Evolutionary conservation across 2,888 invertebrate genomes (phyloP).

Genomic region (Noctua fimbriata): DNA sequence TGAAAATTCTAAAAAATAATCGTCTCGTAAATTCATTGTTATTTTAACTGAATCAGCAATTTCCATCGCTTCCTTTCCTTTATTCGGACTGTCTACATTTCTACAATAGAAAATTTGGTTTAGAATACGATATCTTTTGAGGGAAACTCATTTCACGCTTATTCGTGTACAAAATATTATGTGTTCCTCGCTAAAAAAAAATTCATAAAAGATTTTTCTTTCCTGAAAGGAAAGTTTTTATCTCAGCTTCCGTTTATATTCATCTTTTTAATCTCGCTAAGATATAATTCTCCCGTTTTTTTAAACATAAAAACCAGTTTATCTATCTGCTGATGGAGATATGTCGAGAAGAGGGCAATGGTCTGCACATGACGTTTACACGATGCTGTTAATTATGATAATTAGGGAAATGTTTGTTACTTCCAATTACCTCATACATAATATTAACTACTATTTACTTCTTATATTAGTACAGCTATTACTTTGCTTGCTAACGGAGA

Average conservation of each 20-base stretch:
- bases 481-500: slow-evolving; percentile 3
- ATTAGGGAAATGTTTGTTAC: slow-evolving; percentile 45
- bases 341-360: slow-evolving; percentile 21
- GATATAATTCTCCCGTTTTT: slow-evolving; percentile 17
- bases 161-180: slow-evolving; percentile 61
- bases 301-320: slow-evolving; percentile 19
- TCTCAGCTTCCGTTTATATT: slow-evolving; percentile 26
- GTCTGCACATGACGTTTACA: slow-evolving; percentile 37
- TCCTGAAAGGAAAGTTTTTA: slow-evolving; percentile 43
- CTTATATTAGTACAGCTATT: slow-evolving; percentile 16
- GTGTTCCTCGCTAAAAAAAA: slow-evolving; percentile 56
- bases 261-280: slow-evolving; percentile 43
- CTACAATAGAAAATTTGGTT: slow-evolving; percentile 64
- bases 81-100: slow-evolving; percentile 61
- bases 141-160: slow-evolving; percentile 69
- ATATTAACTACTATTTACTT: slow-evolving; percentile 31
- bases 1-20: slow-evolving; percentile 35
- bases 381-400: slow-evolving; percentile 47
- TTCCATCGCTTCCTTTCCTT: slow-evolving; percentile 53
- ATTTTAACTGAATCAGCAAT: slow-evolving; percentile 41
- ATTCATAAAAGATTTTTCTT: slow-evolving; percentile 53
- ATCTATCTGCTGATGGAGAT: slow-evolving; percentile 19
- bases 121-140: slow-evolving; percentile 68
- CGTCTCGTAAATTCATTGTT: slow-evolving; percentile 49
- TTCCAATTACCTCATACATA: background rate